These are phyloP conservation scores for Botia kubotai DNA, from an alignment of 2,797 vertebrate species.

Conservation along the genomic window DNA sequence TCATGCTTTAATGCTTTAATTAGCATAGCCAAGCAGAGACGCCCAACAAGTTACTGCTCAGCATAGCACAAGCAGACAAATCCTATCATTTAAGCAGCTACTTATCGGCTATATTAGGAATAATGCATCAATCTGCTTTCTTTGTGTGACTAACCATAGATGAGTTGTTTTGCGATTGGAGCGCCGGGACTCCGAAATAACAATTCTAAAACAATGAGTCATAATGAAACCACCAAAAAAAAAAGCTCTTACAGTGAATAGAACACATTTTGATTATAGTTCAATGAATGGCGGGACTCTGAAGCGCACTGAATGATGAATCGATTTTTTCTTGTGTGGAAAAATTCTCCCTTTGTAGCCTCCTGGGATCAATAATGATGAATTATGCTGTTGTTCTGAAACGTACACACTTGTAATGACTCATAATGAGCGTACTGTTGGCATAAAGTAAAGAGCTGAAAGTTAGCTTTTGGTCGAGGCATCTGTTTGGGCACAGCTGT, in stretches of 20 bases:
- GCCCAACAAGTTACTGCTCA: conserved; percentile 59
- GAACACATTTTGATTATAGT: conserved; percentile 1
- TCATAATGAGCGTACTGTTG: conserved; percentile 30
- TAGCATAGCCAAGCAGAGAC: conserved; percentile 58
- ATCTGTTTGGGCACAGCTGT: conserved; percentile 7
- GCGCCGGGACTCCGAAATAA: not conserved
- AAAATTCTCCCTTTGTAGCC: conserved; percentile 21
- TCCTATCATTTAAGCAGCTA: conserved; percentile 51
- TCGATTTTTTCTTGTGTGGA: conserved; percentile 4
- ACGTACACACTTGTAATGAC: conserved; percentile 24
- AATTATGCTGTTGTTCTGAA: conserved; percentile 26
- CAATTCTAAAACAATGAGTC: conserved; percentile 10
- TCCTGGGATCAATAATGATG: conserved; percentile 35
- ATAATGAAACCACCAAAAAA: conserved; percentile 7
- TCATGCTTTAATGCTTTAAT: conserved; percentile 60
- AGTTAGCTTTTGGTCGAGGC: conserved; percentile 26
- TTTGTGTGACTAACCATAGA: conserved; percentile 22
- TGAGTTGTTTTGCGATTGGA: not conserved
- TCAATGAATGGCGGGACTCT: conserved; percentile 6
- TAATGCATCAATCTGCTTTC: conserved; percentile 12
- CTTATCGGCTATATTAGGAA: conserved; percentile 37
- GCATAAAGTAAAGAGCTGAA: conserved; percentile 22
- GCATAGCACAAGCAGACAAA: conserved; percentile 54
- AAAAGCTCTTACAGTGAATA: not conserved
- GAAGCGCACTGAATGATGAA: conserved; percentile 9